Conservation (phyloP, 92 coral and sea anemone genomes). For the Plumapathes pennacea region DNA sequence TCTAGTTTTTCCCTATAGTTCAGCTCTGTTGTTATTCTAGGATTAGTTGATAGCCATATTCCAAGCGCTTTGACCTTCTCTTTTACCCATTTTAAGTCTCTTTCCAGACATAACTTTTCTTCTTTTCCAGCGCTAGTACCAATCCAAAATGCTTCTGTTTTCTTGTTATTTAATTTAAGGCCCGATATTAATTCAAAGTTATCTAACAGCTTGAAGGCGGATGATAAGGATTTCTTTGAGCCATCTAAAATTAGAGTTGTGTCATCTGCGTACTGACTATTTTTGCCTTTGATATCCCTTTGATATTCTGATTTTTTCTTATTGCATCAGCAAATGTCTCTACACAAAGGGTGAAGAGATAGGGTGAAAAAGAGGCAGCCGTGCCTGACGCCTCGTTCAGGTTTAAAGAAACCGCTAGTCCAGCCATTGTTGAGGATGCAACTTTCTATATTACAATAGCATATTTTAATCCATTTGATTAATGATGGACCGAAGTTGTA, state of each 20-base stretch:
- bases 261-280: too few relatives aligned
- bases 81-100: slow-evolving; percentile 6
- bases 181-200: slow-evolving; percentile 7
- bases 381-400: slow-evolving; percentile 23
- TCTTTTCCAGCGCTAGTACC: slow-evolving; percentile 10
- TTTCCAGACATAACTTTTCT: too few relatives aligned
- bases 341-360: slow-evolving; percentile 6
- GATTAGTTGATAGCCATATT: slow-evolving; percentile 3
- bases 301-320: slow-evolving; percentile 6
- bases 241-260: too few relatives aligned
- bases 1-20: slow-evolving; percentile 8
- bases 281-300: slow-evolving; percentile 2
- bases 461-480: slow-evolving; percentile 13
- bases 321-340: slow-evolving; percentile 13
- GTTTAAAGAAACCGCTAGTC: slow-evolving; percentile 15
- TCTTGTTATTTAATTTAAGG: slow-evolving; percentile 14
- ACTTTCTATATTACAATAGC: slow-evolving; percentile 21
- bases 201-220: slow-evolving; percentile 1
- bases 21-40: neutral
- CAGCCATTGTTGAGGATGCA: slow-evolving; percentile 23
- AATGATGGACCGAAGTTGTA: slow-evolving; percentile 22
- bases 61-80: slow-evolving; percentile 4
- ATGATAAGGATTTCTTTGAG: slow-evolving; percentile 11
- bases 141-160: slow-evolving; percentile 14
- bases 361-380: slow-evolving; percentile 10